A percentile compares a stretch with the other conserved stretches of the same genome.
Evolutionary conservation across 2,888 invertebrate species (phyloP).

Genomic region (Andrena chrysosceles): DNA sequence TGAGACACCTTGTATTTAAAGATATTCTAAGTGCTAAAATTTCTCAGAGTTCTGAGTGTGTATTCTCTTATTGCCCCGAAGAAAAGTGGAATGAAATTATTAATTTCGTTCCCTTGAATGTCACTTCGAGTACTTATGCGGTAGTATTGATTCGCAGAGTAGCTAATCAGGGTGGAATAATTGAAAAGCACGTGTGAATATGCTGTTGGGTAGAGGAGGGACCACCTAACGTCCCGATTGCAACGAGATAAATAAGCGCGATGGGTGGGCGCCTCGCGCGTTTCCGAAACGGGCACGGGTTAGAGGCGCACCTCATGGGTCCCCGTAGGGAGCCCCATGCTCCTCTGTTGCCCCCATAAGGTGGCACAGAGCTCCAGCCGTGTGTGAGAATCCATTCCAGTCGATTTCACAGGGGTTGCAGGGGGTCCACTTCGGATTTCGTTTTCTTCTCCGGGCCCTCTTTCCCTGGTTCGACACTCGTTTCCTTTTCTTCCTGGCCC

Average conservation of each 20-base stretch:
- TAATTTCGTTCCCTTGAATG: too few species aligned
- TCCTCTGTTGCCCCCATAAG: slow-evolving; percentile 76
- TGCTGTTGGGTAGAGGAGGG: slow-evolving; percentile 32
- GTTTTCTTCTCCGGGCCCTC: slow-evolving; percentile 33
- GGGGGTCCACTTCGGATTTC: slow-evolving; percentile 50
- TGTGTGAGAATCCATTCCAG: slow-evolving; percentile 83
- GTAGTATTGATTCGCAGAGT: not conserved
- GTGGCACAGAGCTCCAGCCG: slow-evolving; percentile 82
- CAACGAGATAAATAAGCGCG: slow-evolving; percentile 78
- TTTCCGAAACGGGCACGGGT: slow-evolving; percentile 56
- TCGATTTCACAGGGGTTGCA: slow-evolving; percentile 79
- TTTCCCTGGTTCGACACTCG: not conserved
- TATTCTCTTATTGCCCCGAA: too few species aligned
- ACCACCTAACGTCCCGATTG: slow-evolving; percentile 77
- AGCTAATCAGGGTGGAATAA: slow-evolving; percentile 17
- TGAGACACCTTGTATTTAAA: too few species aligned
- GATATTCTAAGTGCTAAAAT: too few species aligned
- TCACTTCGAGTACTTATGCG: too few species aligned
- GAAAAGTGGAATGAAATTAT: too few species aligned
- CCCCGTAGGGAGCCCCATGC: slow-evolving; percentile 67
- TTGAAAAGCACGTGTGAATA: slow-evolving; percentile 36
- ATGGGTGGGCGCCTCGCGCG: slow-evolving; percentile 77
- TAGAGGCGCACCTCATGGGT: slow-evolving; percentile 57
- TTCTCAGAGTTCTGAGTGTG: too few species aligned
- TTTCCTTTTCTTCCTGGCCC: not conserved